Evolutionary conservation across 2,797 vertebrate genomes (phyloP), one percentile per base, ranked within the genome.

Genomic region (Melanotaenia pygmaea): DNA sequence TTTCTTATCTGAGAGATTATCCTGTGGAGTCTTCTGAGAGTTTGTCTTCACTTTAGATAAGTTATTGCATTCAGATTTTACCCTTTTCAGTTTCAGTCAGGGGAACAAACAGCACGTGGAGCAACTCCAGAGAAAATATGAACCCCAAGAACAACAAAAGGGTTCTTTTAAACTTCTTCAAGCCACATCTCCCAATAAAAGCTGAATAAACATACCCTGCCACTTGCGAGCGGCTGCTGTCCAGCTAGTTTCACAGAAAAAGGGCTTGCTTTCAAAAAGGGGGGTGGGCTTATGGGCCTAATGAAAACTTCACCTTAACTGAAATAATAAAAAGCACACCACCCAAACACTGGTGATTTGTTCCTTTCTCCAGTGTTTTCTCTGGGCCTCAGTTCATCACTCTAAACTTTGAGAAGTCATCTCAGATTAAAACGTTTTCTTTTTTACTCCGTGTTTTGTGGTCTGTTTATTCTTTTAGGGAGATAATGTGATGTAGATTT

Each of bases 161-260:
- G 78, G 87, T 90, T 91, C 90, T 92, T 95, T 95, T 96, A 93
- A 95, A 95, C 91, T 94, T 95, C 90, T 92, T 93, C 92, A 91
- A 92, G 91, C 93, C 94, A 90, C 93, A 91, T 95, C 92, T 95
- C 91, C 92, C 93, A 92, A 95, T 94, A 93, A 95, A 96, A 96
- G 95, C 96, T 95, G 95, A 94, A 94, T 93, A 95, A 96, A 96
- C 94, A 95, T 89, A 91, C 60, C 80, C 84, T 84, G 91, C 94
- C 91, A 93, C 91, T 93, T 88, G 92, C 89, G 76, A 93, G 82
- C 84, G 77, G 90, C 90, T 87, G 89, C 89, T 91, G 93, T 93
- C 92, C 93, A 86, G 85, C 70, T 38, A 85, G 86, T 81, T 88
- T 92, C 90, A 86, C 79, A 87, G 86, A 87, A 89, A 84, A 86